phyloP scores from a whole-genome alignment of 2,888 invertebrate genomes.

The Drosophila emarginata region DNA sequence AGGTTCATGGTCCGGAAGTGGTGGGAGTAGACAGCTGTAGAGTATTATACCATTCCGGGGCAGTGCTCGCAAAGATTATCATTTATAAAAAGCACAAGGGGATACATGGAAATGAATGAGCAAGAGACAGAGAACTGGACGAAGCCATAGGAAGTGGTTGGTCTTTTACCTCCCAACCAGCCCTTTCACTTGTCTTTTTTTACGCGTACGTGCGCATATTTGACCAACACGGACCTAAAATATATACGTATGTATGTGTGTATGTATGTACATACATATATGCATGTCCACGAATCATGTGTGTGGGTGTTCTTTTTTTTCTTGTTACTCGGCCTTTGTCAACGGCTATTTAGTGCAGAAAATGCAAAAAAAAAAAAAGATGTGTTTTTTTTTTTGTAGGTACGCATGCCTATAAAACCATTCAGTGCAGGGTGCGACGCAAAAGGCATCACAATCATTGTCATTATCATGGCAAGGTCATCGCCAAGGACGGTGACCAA shows the following conservation, averaged over 20 bases:
- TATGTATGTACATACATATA: not conserved
- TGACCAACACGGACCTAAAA: constrained; percentile 40
- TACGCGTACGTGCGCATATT: constrained; percentile 63
- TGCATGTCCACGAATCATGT: constrained; percentile 41
- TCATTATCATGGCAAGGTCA: constrained; percentile 56
- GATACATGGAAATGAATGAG: constrained; percentile 14
- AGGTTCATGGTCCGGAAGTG: constrained; percentile 28
- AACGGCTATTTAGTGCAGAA: constrained; percentile 70
- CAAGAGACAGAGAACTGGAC: constrained; percentile 8
- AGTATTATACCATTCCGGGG: not conserved
- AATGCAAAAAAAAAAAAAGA: constrained; percentile 60
- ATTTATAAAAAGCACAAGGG: constrained; percentile 62
- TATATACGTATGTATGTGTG: not conserved
- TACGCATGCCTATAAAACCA: constrained; percentile 43
- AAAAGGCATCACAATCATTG: constrained; percentile 35
- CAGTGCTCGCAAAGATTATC: constrained; percentile 46
- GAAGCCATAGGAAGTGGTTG: constrained; percentile 49
- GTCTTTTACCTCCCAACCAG: constrained; percentile 5
- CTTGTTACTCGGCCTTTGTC: constrained; percentile 42
- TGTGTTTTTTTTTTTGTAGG: constrained; percentile 51
- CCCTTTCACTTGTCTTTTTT: constrained; percentile 41
- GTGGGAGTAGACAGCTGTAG: not conserved
- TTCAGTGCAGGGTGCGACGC: constrained; percentile 35
- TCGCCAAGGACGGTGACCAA: constrained; percentile 50
- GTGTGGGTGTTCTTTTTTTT: constrained; percentile 19